Percentiles rank a stretch among this genome's conserved stretches.
Evolutionary conservation across 2,113 vertebrate species (phyloP).

Genomic region (Oxygymnocypris stewartii): DNA sequence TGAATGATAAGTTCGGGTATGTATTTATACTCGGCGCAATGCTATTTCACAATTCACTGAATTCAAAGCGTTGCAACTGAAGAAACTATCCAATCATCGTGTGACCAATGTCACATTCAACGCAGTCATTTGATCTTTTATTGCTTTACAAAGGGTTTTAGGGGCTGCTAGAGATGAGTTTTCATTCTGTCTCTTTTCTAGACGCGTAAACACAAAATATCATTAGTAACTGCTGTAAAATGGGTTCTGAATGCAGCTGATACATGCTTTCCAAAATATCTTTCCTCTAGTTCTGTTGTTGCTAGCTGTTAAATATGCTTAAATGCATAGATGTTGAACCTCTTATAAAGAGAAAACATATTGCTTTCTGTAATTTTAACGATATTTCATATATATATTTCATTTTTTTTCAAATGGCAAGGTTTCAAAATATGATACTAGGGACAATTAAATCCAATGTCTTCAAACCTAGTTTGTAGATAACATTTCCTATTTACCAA

Average conservation of each 20-base stretch:
- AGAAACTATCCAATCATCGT: constrained; percentile 27
- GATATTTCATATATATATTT: not conserved
- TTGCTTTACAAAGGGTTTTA: not conserved
- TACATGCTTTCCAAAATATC: not conserved
- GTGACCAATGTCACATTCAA: constrained; percentile 18
- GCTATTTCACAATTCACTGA: constrained; percentile 47
- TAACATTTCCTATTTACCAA: not conserved
- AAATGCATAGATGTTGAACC: not conserved
- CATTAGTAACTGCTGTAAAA: constrained; percentile 22
- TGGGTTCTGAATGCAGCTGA: not conserved
- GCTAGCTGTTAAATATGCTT: not conserved
- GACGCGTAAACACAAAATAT: not conserved
- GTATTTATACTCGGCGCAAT: constrained; percentile 32
- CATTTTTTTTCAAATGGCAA: not conserved
- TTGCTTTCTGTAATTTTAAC: not conserved
- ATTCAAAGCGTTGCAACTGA: constrained; percentile 40
- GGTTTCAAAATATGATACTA: not conserved
- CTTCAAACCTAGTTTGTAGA: not conserved
- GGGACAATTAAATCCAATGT: not conserved
- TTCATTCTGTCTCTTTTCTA: not conserved
- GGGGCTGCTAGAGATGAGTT: not conserved
- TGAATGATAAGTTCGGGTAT: constrained; percentile 48
- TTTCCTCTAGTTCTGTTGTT: not conserved
- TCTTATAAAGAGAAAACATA: not conserved
- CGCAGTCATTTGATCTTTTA: not conserved